Base-by-base conservation (phyloP, 2,113 vertebrate genomes). In the Paedocypris sp. region DNA sequence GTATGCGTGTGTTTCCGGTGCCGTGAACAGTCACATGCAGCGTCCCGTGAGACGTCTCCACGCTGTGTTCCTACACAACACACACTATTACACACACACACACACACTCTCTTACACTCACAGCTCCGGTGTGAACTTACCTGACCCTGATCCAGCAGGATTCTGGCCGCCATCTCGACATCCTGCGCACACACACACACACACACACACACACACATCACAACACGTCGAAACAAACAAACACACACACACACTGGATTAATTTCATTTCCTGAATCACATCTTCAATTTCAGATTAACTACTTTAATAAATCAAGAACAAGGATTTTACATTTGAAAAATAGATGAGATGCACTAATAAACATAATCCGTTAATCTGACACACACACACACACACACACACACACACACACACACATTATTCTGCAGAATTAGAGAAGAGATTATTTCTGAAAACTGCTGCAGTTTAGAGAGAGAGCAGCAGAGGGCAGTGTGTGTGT, bases 31-130 rank as follows among this genome's bases (percentile, higher is more conserved):
- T 93, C 61, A 91, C 90, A 12, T 85, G 88, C 52, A 93, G 72
- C 6, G 88, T 64, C 1, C 91, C 91, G 4, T 91, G 88, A 3
- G 90, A 88, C 1, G 91, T 93, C 78, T 94, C 91, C 19, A 94
- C 85, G 10, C 67, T 86, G 73, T 93, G 89, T 72, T 87, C 89
- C 91, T 94, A 12, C 48, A 50, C 20, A 22, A 54, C 35, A 41
- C 26, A 36, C 26, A 54, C 2, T 13, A 22, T 26, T 15, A 4
- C 10, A n/a, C 19, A 56, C 7, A 3, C 4, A 54, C 8, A 6
- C 15, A 25, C n/a, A 18, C 36, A 42, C 9, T 18, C 65, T 58
- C 32, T 16, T 4, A 22, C 26, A 7, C n/a, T 31, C 1, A 9
- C 18, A 48, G 2, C 3, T 6, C 15, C 8, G 16, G 6, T 1